phyloP scores from a whole-genome alignment of 2,888 invertebrate genomes.

The Ophion obscuratus region DNA sequence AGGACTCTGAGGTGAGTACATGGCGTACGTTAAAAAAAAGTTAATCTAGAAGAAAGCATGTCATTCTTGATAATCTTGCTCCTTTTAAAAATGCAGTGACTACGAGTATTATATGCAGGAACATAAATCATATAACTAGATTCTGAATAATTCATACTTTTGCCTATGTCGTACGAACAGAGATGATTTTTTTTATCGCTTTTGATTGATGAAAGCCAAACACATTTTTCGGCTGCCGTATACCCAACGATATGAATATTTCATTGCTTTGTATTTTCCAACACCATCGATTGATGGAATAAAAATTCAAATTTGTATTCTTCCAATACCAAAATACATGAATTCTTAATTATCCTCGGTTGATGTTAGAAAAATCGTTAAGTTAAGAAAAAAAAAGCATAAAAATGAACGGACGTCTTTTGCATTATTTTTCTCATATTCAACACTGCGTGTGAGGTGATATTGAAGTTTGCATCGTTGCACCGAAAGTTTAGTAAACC shows the following conservation, averaged over 20 bases:
- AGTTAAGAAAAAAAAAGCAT: not conserved
- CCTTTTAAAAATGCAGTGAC: not conserved
- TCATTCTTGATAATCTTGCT: not conserved
- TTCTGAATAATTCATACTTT: not conserved
- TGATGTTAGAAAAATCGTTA: not conserved
- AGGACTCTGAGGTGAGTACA: not conserved
- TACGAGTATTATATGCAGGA: slow-evolving; percentile 1
- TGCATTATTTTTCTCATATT: too few relatives aligned
- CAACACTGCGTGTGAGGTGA: too few relatives aligned
- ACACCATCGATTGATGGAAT: not conserved
- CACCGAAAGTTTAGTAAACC: too few relatives aligned
- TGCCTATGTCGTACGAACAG: not conserved
- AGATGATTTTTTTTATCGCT: not conserved
- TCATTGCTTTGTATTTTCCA: not conserved
- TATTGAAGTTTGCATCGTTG: too few relatives aligned
- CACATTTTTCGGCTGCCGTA: not conserved
- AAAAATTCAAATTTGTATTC: not conserved
- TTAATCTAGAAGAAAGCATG: not conserved
- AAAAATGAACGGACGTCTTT: too few relatives aligned
- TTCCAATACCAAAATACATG: not conserved
- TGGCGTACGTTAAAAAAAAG: not conserved
- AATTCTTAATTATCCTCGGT: not conserved
- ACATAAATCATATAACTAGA: not conserved
- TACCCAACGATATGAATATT: not conserved
- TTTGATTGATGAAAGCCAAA: not conserved